Percentiles rank a stretch among this genome's conserved stretches.
These are phyloP conservation scores for Drosophila ercepeae DNA, from an alignment of 1,140 invertebrate genomes.

Conservation along the genomic window DNA sequence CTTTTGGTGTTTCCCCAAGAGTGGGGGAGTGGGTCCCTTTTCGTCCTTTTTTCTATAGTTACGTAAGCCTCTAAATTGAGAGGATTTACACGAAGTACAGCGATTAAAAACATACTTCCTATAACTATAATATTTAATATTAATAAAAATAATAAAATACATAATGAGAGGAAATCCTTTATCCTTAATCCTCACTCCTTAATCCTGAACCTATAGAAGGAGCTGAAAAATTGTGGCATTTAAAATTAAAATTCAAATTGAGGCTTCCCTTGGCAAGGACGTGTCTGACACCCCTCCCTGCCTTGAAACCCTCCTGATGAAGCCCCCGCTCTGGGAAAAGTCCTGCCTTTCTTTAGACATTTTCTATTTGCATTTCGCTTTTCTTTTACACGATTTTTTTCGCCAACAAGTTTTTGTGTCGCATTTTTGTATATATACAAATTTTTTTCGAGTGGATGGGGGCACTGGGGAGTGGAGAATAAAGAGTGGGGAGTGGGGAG, in stretches of 20 bases:
- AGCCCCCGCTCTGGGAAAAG: neutral
- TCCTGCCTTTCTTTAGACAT: conserved; percentile 22
- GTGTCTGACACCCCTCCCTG: conserved; percentile 44
- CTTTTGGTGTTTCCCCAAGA: conserved; percentile 71
- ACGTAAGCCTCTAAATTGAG: conserved; percentile 43
- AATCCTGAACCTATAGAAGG: conserved; percentile 51
- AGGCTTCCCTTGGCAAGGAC: conserved; percentile 78
- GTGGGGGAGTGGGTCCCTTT: conserved; percentile 7
- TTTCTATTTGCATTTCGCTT: conserved; percentile 79
- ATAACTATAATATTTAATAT: too few species aligned
- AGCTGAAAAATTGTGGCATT: conserved; percentile 80
- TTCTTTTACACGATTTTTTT: conserved; percentile 71
- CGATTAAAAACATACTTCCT: too few species aligned
- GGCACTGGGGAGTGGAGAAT: neutral
- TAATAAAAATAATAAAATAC: too few species aligned
- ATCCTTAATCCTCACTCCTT: too few species aligned
- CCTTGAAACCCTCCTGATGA: neutral
- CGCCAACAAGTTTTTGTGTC: conserved; percentile 46
- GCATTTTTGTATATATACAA: conserved; percentile 8
- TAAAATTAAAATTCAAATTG: conserved; percentile 82
- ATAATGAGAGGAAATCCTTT: too few species aligned
- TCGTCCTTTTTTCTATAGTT: conserved; percentile 31
- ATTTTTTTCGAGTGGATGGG: conserved; percentile 13
- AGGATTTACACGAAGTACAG: neutral
- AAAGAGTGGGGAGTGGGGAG: neutral